A percentile compares a stretch with the other conserved stretches of the same genome.
Evolutionary conservation across 2,797 vertebrate genomes (phyloP).

Genomic region (Spea hammondii): DNA sequence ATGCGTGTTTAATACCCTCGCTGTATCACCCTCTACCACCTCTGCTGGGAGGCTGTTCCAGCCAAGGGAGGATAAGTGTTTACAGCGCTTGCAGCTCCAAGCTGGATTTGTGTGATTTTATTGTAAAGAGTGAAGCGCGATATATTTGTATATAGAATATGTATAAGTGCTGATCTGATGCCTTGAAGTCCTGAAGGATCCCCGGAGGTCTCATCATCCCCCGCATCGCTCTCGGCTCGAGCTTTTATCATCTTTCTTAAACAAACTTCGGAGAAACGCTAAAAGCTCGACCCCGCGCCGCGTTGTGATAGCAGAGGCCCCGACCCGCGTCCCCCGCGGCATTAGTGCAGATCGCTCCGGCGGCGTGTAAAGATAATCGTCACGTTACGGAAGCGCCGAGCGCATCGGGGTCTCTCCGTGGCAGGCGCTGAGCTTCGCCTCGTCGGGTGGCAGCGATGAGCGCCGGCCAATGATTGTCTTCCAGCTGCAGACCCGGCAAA

Average conservation of each 20-base stretch:
- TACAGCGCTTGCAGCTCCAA: too few species aligned
- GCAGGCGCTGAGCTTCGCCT: conserved; percentile 30
- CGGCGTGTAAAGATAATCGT: conserved; percentile 10
- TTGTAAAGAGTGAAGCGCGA: too few species aligned
- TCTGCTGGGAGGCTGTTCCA: too few species aligned
- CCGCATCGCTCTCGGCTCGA: background rate
- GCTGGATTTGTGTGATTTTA: too few species aligned
- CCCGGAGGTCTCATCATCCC: too few species aligned
- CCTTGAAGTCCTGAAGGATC: too few species aligned
- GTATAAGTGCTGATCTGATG: too few species aligned
- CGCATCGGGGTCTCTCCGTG: background rate
- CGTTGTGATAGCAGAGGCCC: background rate
- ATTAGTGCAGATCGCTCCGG: conserved; percentile 25
- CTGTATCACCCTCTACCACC: too few species aligned
- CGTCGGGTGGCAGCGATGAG: conserved; percentile 26
- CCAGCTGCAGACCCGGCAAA: background rate
- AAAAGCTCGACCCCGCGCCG: background rate
- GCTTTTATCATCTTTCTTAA: background rate
- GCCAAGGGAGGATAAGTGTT: too few species aligned
- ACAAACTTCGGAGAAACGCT: background rate
- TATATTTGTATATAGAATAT: too few species aligned
- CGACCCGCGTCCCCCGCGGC: conserved; percentile 2
- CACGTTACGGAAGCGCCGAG: conserved; percentile 12
- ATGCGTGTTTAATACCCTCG: too few species aligned
- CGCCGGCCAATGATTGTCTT: background rate